These are phyloP conservation scores for Mustela lutreola DNA, from an alignment of 2,113 vertebrate genomes.

Conservation along the genomic window DNA sequence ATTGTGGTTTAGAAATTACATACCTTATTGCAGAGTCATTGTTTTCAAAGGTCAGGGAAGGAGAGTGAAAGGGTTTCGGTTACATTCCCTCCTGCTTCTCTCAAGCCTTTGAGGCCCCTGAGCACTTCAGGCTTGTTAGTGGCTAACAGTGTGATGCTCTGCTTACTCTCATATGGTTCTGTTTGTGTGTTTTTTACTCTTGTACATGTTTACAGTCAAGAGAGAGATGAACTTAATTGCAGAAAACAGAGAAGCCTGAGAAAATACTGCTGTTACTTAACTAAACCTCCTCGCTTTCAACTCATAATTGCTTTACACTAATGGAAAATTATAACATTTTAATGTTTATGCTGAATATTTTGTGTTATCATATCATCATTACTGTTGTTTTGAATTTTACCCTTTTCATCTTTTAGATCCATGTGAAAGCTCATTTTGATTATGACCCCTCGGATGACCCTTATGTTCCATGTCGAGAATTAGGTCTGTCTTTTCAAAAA, in stretches of 20 bases:
- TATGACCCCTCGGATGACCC: slow-evolving; percentile 98
- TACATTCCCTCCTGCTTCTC: slow-evolving; percentile 33
- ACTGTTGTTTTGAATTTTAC: slow-evolving; percentile 22
- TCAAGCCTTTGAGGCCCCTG: neutral
- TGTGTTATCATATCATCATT: slow-evolving; percentile 36
- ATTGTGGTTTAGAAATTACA: neutral
- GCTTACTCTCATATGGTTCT: neutral
- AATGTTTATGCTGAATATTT: slow-evolving; percentile 13
- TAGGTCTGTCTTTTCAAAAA: slow-evolving; percentile 96
- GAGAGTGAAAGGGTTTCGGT: neutral
- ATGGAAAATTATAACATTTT: slow-evolving; percentile 42
- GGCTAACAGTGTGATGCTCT: neutral
- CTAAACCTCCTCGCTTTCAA: neutral
- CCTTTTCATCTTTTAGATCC: slow-evolving; percentile 89
- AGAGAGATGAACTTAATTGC: neutral
- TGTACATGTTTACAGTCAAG: neutral
- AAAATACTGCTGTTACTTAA: neutral
- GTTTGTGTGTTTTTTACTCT: neutral
- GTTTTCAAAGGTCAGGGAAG: slow-evolving; percentile 10
- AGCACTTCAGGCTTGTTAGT: neutral
- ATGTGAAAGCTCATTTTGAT: slow-evolving; percentile 96
- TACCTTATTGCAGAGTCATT: neutral
- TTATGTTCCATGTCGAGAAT: slow-evolving; percentile 96
- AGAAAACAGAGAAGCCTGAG: neutral
- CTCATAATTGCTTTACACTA: slow-evolving; percentile 33